Base-by-base conservation (phyloP, 2,888 invertebrate genomes). In the Oxytorus armatus region DNA sequence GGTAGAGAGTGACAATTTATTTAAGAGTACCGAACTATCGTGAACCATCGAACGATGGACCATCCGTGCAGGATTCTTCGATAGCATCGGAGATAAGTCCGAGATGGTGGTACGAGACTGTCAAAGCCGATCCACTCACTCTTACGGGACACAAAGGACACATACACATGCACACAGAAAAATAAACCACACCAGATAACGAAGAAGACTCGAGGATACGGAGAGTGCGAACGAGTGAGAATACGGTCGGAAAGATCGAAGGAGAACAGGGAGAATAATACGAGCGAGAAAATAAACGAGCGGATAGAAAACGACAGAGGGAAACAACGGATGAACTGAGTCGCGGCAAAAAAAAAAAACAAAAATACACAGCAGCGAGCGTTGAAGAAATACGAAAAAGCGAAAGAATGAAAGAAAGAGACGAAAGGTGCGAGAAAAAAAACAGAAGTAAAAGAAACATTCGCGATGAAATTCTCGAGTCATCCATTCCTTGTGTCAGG, bases 391-490 rank as follows among this genome's bases (percentile, higher is more conserved):
- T n/a, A n/a, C n/a, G n/a, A n/a, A n/a, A 11, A 5, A 65, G 74
- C 7, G 23, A 21, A 14, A 39, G 36, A 63, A 42, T 59, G n/a
- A 61, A 29, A 11, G 21, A 61, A 33, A 61, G 16, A 49, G 23
- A 51, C 29, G 10, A 39, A 44, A 21, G 42, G 42, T 29, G 44
- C 33, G 72, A 39, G 57, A 61, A 63, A 14, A 59, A n/a, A 18
- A 21, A 23, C 11, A 25, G 11, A 44, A 33, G 29, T 57, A 65
- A 72, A 76, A 77, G 77, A 79, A 81, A 39, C 63, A 44, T 80
- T 82, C 82, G 84, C 85, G 87, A 88, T 87, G 86, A 89, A 88
- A 88, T 88, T 89, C 89, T 86, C 84, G 85, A 86, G 88, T 89
- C 88, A 88, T 89, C 86, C 85, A 87, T 89, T 89, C 84, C 84